Conservation (phyloP, 2,113 vertebrate genomes). For the Rhinichthys klamathensis region DNA sequence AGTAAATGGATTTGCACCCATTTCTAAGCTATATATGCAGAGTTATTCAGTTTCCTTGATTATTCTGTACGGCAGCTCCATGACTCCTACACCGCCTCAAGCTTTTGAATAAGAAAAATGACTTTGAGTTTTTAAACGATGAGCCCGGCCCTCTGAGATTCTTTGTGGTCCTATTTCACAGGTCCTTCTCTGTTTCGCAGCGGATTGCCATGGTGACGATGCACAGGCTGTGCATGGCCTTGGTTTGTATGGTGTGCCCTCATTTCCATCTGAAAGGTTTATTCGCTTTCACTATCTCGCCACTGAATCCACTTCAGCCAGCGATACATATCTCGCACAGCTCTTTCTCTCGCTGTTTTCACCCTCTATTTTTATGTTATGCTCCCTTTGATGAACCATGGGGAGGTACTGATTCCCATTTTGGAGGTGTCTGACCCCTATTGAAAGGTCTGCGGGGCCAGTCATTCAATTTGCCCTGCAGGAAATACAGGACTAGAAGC, state of each 20-base stretch:
- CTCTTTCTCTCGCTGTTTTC: conserved; percentile 37
- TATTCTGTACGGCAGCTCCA: conserved; percentile 7
- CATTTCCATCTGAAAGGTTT: conserved; percentile 66
- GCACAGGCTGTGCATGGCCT: conserved; percentile 48
- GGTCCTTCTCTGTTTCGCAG: conserved; percentile 46
- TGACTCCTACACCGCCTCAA: conserved; percentile 20
- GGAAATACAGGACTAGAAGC: conserved; percentile 33
- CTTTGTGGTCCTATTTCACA: conserved; percentile 26
- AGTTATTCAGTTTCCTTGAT: conserved; percentile 22
- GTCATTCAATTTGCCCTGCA: conserved; percentile 30
- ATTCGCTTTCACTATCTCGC: conserved; percentile 48
- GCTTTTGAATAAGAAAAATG: conserved; percentile 39
- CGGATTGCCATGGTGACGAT: conserved; percentile 61
- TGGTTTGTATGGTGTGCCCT: conserved; percentile 56
- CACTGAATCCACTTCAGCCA: conserved; percentile 34
- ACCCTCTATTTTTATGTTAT: conserved; percentile 32
- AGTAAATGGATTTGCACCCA: conserved; percentile 17
- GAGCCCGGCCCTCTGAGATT: conserved; percentile 31
- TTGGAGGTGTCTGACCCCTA: conserved; percentile 41
- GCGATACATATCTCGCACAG: conserved; percentile 48
- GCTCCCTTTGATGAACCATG: conserved; percentile 39
- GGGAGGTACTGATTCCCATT: conserved; percentile 52
- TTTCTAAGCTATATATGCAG: conserved; percentile 5
- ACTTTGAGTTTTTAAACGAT: conserved; percentile 26
- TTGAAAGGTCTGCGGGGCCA: conserved; percentile 46